Percentiles rank a stretch among this genome's conserved stretches.
These are phyloP conservation scores for Epinotia demarniana DNA, from an alignment of 2,888 invertebrate genomes.

Conservation along the genomic window DNA sequence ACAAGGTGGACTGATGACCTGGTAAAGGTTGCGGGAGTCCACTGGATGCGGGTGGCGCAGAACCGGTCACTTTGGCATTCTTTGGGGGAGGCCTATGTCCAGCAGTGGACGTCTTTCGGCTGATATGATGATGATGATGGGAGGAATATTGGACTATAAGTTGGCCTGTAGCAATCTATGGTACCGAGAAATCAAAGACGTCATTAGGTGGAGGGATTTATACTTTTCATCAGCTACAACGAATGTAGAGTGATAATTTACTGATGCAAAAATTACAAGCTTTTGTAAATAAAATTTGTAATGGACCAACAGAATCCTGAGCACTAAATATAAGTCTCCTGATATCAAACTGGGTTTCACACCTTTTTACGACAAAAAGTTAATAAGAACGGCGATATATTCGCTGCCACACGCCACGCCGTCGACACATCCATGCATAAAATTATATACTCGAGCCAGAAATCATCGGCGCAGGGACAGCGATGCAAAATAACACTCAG, in stretches of 20 bases:
- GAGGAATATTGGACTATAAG: no score
- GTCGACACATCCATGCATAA: slow-evolving; percentile 65
- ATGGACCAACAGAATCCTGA: neutral
- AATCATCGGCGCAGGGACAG: slow-evolving; percentile 52
- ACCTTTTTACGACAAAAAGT: slow-evolving; percentile 56
- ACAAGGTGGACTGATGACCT: no score
- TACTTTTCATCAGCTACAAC: no score
- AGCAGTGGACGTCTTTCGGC: no score
- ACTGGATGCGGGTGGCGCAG: no score
- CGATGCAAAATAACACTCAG: slow-evolving; percentile 16
- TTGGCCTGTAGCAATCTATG: no score
- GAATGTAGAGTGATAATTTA: neutral
- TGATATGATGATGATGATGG: no score
- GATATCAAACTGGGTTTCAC: slow-evolving; percentile 49
- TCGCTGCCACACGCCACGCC: slow-evolving; percentile 48
- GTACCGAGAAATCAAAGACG: no score
- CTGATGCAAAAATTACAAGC: neutral
- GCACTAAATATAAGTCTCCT: neutral
- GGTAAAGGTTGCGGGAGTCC: no score
- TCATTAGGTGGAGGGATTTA: no score
- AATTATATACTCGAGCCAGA: slow-evolving; percentile 62
- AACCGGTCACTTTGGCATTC: no score
- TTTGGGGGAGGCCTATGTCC: no score
- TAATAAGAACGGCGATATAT: slow-evolving; percentile 55
- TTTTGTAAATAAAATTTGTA: slow-evolving; percentile 1